These are phyloP conservation scores for Tiphia femorata DNA, from an alignment of 2,888 invertebrate species.

Conservation along the genomic window DNA sequence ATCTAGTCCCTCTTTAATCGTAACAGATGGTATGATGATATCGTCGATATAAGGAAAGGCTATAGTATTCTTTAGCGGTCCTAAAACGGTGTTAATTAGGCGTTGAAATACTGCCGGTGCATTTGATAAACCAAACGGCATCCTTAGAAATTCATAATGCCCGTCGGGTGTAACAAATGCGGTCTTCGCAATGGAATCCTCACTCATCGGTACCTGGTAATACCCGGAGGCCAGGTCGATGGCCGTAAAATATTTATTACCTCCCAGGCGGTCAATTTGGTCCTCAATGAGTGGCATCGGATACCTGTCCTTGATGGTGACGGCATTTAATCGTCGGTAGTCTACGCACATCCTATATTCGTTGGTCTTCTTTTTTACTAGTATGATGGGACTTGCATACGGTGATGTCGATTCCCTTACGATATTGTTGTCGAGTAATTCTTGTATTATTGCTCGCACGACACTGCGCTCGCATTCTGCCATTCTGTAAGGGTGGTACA, in stretches of 20 bases:
- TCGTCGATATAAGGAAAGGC: background rate
- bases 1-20: constrained; percentile 38
- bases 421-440: constrained; percentile 5
- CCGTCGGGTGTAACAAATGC: constrained; percentile 48
- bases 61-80: background rate
- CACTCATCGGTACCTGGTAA: constrained; percentile 12
- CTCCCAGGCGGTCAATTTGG: too few relatives aligned
- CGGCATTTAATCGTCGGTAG: constrained; percentile 58
- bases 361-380: constrained; percentile 35
- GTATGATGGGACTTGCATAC: constrained; percentile 7
- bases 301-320: background rate
- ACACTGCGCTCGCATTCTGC: background rate
- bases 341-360: constrained; percentile 58
- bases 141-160: constrained; percentile 1
- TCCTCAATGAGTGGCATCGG: background rate
- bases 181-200: constrained; percentile 5
- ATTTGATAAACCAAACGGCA: constrained; percentile 8
- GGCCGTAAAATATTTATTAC: background rate
- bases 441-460: background rate
- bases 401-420: constrained; percentile 12
- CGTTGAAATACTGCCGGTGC: constrained; percentile 52
- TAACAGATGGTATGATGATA: constrained; percentile 16
- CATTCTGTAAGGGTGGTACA: background rate
- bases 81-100: background rate
- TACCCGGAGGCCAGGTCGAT: constrained; percentile 1